These are phyloP conservation scores for Echinarachnius parma DNA, from an alignment of 53 echinoderm and acorn worm genomes.

Conservation along the genomic window DNA sequence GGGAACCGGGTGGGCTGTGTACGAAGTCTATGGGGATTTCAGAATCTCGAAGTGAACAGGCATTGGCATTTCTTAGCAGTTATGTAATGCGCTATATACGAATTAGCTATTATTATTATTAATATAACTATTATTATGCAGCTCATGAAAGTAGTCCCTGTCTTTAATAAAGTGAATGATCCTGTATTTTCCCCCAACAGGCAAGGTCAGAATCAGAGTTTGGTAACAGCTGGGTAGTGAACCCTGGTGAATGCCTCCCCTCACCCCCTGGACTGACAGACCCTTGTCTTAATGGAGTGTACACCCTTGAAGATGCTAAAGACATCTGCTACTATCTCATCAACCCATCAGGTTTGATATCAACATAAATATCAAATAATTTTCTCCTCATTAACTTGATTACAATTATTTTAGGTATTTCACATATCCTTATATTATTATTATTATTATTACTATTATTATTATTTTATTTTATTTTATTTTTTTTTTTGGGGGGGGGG, in stretches of 20 bases:
- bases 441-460: too few relatives aligned
- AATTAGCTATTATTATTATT: background rate
- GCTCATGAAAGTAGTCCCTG: background rate
- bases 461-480: too few relatives aligned
- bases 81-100: background rate
- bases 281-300: constrained; percentile 52
- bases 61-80: too few relatives aligned
- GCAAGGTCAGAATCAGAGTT: constrained; percentile 28
- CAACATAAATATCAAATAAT: too few relatives aligned
- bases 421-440: too few relatives aligned
- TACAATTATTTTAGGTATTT: too few relatives aligned
- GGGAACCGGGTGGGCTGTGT: too few relatives aligned
- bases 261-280: constrained; percentile 26
- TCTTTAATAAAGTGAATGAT: background rate
- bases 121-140: background rate
- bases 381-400: too few relatives aligned
- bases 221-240: constrained; percentile 70
- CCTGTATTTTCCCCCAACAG: background rate
- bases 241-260: constrained; percentile 25
- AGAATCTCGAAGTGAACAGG: too few relatives aligned
- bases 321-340: constrained; percentile 70
- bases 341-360: constrained; percentile 34
- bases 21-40: too few relatives aligned
- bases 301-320: constrained; percentile 46
- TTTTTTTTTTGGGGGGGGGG: too few relatives aligned